Conservation (phyloP, 2,113 vertebrate species). For the Donacobius atricapilla region DNA sequence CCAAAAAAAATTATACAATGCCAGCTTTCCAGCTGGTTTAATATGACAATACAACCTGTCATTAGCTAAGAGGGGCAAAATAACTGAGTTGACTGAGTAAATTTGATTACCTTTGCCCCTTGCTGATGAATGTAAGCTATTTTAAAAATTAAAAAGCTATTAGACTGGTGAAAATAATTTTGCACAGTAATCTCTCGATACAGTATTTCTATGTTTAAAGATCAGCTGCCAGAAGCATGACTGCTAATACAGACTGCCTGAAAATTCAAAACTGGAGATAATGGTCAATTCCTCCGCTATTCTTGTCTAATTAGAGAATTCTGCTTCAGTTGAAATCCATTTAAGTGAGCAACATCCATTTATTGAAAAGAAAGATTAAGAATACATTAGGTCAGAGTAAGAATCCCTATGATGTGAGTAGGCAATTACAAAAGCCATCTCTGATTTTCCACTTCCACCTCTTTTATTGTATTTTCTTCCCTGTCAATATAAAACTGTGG, state of each 20-base stretch:
- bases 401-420: not conserved
- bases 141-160: constrained; percentile 67
- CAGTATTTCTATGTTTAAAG: constrained; percentile 58
- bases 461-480: not conserved
- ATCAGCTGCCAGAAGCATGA: constrained; percentile 44
- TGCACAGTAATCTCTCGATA: constrained; percentile 49
- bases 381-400: not conserved
- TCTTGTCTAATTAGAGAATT: constrained; percentile 65
- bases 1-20: not conserved
- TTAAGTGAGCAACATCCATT: constrained; percentile 23
- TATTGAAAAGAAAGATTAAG: constrained; percentile 9
- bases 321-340: constrained; percentile 45
- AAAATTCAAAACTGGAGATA: constrained; percentile 66
- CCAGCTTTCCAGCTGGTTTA: not conserved
- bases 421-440: not conserved
- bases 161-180: constrained; percentile 65
- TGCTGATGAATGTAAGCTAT: constrained; percentile 52
- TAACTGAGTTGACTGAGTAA: not conserved
- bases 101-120: constrained; percentile 25
- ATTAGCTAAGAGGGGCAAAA: not conserved
- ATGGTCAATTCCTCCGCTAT: constrained; percentile 52
- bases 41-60: not conserved
- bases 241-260: constrained; percentile 31
- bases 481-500: not conserved
- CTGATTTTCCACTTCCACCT: not conserved